These are phyloP conservation scores for Aphodius sticticus DNA, from an alignment of 2,888 invertebrate genomes.

Conservation along the genomic window DNA sequence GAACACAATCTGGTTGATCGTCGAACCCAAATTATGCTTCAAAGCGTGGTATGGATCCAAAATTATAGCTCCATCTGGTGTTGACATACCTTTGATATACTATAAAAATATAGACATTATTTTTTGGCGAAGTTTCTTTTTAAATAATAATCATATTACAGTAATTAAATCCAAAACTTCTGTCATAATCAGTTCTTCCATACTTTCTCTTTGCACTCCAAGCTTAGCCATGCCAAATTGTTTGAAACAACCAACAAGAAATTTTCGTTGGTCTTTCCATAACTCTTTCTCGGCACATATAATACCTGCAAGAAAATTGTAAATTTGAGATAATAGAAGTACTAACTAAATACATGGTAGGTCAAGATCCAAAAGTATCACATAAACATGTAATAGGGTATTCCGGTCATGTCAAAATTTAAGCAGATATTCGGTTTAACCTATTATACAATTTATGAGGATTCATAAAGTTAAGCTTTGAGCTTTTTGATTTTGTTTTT, in stretches of 20 bases:
- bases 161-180: slow-evolving; percentile 70
- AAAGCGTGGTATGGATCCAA: slow-evolving; percentile 66
- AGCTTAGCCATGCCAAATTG: slow-evolving; percentile 77
- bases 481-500: too few relatives aligned
- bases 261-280: slow-evolving; percentile 85
- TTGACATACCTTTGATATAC: slow-evolving; percentile 39
- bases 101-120: slow-evolving; percentile 33
- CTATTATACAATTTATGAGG: too few relatives aligned
- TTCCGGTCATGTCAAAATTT: too few relatives aligned
- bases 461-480: too few relatives aligned
- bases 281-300: slow-evolving; percentile 82
- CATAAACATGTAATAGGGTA: too few relatives aligned
- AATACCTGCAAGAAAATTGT: slow-evolving; percentile 67
- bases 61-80: slow-evolving; percentile 36
- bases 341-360: not conserved
- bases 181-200: slow-evolving; percentile 71
- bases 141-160: slow-evolving; percentile 54
- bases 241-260: slow-evolving; percentile 75
- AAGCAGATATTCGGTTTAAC: too few relatives aligned
- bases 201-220: slow-evolving; percentile 66
- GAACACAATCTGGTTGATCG: slow-evolving; percentile 80
- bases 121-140: not conserved
- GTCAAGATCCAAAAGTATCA: not conserved
- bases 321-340: not conserved
- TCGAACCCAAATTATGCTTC: slow-evolving; percentile 78